Evolutionary conservation across 2,888 invertebrate species (phyloP), one percentile per base, ranked within the genome.

Genomic region (Pristionchus mayeri): DNA sequence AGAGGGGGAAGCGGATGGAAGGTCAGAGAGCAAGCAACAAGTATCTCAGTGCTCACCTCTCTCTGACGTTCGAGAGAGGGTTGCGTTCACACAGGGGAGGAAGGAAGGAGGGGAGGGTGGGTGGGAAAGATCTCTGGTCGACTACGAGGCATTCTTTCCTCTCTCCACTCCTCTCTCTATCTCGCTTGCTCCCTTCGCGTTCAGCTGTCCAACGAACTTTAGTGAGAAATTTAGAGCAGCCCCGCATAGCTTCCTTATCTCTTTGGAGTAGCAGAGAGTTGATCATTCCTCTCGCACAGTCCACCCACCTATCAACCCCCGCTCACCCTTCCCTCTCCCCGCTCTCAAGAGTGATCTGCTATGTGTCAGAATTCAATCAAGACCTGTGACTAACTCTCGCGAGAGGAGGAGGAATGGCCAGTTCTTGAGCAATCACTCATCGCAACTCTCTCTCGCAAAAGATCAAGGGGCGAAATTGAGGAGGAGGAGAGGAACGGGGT

Each of bases 191-290:
- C 71, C 9, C 71, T 71, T 16, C 71, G 40, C 44, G 71, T 71
- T 71, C 71, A 71, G 37, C 71, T 71, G 71, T 71, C 71, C 71
- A 30, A 71, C 71, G 71, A 71, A 71, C 71, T 71, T 71, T 71
- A 71, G 71, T 71, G 71, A 71, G 71, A 71, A 71, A 71, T 71
- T 71, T 71, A 71, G 71, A 71, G 71, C 71, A 71, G 71, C n/a
- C 37, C 40, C 37, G 71, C 40, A 67, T 67, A 11, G 71, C 71
- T 71, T 71, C 71, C 71, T 71, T 71, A 71, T 71, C 71, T 71
- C 71, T 71, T 44, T 71, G n/a, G 34, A 63, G 63, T 30, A 30
- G 30, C 30, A 60, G 63, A 34, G 30, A 34, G 63, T 63, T 63
- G 63, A 63, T 63, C 34, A 27, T 21, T 63, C 63, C 27, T 30